Evolutionary conservation across 2,113 vertebrate species (phyloP).

Genomic region (Lampris megalopsis): DNA sequence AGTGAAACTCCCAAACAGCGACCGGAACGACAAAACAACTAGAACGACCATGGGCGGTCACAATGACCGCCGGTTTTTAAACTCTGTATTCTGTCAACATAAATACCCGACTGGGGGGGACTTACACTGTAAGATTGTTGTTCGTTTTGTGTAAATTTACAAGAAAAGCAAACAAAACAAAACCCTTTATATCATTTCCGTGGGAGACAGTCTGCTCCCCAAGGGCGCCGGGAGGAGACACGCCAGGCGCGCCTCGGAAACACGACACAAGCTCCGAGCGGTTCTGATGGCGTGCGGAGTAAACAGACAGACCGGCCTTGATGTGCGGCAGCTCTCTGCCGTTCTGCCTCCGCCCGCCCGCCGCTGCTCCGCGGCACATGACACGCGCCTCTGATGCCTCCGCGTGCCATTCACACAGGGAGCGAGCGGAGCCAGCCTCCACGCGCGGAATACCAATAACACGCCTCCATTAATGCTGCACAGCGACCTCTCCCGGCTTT

Average conservation of each 20-base stretch:
- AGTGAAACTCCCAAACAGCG: too few relatives aligned
- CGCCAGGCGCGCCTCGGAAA: background rate
- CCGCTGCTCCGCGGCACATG: conserved; percentile 58
- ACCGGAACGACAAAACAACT: too few relatives aligned
- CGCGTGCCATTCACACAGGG: conserved; percentile 58
- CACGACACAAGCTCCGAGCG: conserved; percentile 14
- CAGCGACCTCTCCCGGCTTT: conserved; percentile 20
- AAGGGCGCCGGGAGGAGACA: too few relatives aligned
- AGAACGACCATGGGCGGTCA: too few relatives aligned
- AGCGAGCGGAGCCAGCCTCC: conserved; percentile 40
- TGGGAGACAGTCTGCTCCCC: too few relatives aligned
- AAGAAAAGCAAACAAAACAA: too few relatives aligned
- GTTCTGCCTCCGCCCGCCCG: conserved; percentile 18
- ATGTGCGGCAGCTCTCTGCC: conserved; percentile 39
- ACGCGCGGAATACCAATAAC: conserved; percentile 65
- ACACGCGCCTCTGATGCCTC: conserved; percentile 65
- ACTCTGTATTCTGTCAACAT: too few relatives aligned
- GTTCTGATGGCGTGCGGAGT: conserved; percentile 12
- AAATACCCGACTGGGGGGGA: too few relatives aligned
- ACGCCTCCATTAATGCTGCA: conserved; percentile 40
- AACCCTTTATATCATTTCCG: too few relatives aligned
- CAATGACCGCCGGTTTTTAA: too few relatives aligned
- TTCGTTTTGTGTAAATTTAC: too few relatives aligned
- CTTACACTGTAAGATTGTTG: too few relatives aligned
- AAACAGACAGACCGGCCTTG: conserved; percentile 29